A percentile compares a stretch with the other conserved stretches of the same genome.
Evolutionary conservation across 2,113 vertebrate genomes (phyloP).

Genomic region (Zapus hudsonius): DNA sequence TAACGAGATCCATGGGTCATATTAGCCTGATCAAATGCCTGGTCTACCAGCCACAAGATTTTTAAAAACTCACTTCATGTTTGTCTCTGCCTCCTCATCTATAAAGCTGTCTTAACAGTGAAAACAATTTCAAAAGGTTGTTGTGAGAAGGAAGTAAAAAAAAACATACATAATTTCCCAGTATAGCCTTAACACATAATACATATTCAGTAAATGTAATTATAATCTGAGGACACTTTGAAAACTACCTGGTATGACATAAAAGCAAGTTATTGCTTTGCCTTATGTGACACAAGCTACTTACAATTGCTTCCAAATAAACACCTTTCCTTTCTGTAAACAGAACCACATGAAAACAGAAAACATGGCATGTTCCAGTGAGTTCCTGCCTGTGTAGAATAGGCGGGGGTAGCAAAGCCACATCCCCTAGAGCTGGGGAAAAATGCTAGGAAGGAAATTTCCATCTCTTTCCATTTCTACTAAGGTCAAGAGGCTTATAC

Average conservation of each 20-base stretch:
- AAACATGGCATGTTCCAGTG: background rate
- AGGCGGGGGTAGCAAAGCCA: background rate
- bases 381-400: background rate
- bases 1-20: too few species aligned
- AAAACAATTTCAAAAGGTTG: background rate
- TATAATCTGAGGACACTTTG: background rate
- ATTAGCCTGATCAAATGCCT: background rate
- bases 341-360: conserved; percentile 1
- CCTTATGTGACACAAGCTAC: background rate
- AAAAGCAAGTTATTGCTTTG: background rate
- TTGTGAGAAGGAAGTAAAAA: background rate
- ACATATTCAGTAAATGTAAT: background rate
- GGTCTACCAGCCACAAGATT: background rate
- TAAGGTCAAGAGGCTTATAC: background rate
- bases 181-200: background rate
- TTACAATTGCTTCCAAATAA: background rate
- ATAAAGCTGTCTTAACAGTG: background rate
- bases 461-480: background rate
- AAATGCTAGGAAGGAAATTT: background rate
- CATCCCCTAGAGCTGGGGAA: background rate
- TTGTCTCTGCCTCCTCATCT: background rate
- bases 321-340: background rate
- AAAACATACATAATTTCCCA: background rate
- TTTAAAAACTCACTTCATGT: background rate
- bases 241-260: background rate